Conservation (phyloP, 2,888 invertebrate species). For the Phortica magna region DNA sequence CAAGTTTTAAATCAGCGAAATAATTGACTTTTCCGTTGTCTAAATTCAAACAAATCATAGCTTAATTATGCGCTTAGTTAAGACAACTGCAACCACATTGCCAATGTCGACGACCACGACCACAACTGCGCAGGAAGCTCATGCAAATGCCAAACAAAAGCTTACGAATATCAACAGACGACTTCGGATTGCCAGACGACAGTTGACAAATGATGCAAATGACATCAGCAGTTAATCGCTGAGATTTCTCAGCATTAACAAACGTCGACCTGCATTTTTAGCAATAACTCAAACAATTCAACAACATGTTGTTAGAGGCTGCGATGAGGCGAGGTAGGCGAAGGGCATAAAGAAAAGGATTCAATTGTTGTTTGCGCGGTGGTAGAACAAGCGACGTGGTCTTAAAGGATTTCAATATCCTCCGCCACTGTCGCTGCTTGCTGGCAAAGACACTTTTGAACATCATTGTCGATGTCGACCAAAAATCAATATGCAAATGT, state of each 20-base stretch:
- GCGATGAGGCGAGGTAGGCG: conserved; percentile 45
- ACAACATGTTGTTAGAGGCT: conserved; percentile 69
- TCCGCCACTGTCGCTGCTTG: conserved; percentile 38
- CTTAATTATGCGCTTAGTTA: conserved; percentile 46
- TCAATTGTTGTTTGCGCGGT: conserved; percentile 32
- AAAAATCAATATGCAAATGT: conserved; percentile 69
- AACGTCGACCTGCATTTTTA: conserved; percentile 33
- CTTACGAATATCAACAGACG: not conserved
- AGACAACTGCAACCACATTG: not conserved
- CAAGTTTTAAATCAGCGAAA: no score
- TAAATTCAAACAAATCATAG: conserved; percentile 66
- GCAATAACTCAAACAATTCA: conserved; percentile 54
- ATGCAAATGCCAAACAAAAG: conserved; percentile 34
- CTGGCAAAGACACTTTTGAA: conserved; percentile 43
- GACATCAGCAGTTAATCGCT: conserved; percentile 65
- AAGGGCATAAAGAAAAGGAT: conserved; percentile 47
- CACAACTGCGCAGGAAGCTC: not conserved
- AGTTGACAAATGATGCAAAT: conserved; percentile 69
- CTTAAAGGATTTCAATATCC: conserved; percentile 71
- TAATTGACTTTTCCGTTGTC: no score
- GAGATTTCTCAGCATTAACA: conserved; percentile 48
- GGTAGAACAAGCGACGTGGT: conserved; percentile 46
- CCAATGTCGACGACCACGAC: not conserved
- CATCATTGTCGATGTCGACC: conserved; percentile 32
- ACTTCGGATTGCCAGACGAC: conserved; percentile 39